Conservation (phyloP, 2,797 vertebrate genomes). For the Sylvilagus floridanus region DNA sequence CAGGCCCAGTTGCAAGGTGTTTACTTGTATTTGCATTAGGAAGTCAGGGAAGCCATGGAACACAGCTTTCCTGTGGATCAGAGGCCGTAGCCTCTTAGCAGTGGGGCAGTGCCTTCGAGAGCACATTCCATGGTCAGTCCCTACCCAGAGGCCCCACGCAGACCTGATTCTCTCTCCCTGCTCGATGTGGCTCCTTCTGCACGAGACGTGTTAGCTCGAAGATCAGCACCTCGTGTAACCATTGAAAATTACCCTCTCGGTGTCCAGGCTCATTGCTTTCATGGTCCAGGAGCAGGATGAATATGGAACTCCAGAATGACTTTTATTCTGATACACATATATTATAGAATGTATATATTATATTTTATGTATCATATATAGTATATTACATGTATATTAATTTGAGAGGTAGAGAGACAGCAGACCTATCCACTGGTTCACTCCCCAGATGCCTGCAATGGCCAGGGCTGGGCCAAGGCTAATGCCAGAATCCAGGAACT, state of each 20-base stretch:
- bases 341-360: no score
- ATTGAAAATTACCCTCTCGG: not conserved
- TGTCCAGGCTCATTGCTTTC: not conserved
- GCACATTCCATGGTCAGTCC: not conserved
- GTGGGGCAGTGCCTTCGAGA: not conserved
- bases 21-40: not conserved
- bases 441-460: no score
- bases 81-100: not conserved
- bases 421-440: no score
- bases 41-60: not conserved
- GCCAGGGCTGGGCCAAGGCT: no score
- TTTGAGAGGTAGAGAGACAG: no score
- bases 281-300: not conserved
- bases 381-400: no score
- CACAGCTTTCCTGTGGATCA: not conserved
- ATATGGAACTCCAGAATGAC: not conserved
- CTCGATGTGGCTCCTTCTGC: not conserved
- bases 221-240: not conserved
- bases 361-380: no score
- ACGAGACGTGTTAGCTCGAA: not conserved
- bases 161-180: no score
- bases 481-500: no score
- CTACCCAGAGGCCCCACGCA: not conserved
- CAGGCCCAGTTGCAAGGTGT: not conserved
- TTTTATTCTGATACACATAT: not conserved